Evolutionary conservation across 2,888 invertebrate species (phyloP), one percentile per base, ranked within the genome.

Genomic region (Drosophila nigricruria): DNA sequence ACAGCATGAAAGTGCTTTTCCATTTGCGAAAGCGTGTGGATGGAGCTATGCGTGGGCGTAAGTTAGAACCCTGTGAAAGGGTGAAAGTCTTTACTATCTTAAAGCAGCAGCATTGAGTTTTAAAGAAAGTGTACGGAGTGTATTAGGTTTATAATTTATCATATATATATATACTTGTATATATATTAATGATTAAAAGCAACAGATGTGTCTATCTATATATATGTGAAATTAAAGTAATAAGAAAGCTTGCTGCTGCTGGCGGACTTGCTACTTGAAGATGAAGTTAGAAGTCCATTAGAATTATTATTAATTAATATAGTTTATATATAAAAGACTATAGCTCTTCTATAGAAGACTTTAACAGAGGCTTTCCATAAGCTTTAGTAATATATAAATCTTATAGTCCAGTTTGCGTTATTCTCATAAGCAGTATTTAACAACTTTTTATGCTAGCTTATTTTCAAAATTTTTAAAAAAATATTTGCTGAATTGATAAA

Each of bases 1-100:
- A 52, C 50, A 66, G 61, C 68, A 47, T 36, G 58, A 73, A 77
- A 77, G 78, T 72, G 73, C 63, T 76, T 77, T 76, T 76, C 76
- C 73, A 73, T 76, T 76, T 73, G 63, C 57, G 49, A 60, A 60
- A 49, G 53, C 57, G 18, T 36, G 61, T n/a, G 49, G 45, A 14
- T 45, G 27, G 56, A 30, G 54, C 56, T 54, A 47, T 34, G 14
- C 23, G 56, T 14, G 60, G 27, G 53, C 25, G 6, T 27, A 27
- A 59, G 18, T 59, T 59, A 43, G 50, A 42, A 16, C n/a, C n/a
- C 12, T 27, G 10, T 40, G 2, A n/a, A 45, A 27, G 38, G 49
- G 38, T 72, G 52, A 14, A 64, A 68, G 38, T 40, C 23, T 18
- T 16, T 23, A 42, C 1, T 23, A 36, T 14, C 32, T 69, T 58